Percentiles rank a stretch among this genome's conserved stretches.
Evolutionary conservation across 1,140 invertebrate species (phyloP).

Genomic region (Daktulosphaira vitifoliae): DNA sequence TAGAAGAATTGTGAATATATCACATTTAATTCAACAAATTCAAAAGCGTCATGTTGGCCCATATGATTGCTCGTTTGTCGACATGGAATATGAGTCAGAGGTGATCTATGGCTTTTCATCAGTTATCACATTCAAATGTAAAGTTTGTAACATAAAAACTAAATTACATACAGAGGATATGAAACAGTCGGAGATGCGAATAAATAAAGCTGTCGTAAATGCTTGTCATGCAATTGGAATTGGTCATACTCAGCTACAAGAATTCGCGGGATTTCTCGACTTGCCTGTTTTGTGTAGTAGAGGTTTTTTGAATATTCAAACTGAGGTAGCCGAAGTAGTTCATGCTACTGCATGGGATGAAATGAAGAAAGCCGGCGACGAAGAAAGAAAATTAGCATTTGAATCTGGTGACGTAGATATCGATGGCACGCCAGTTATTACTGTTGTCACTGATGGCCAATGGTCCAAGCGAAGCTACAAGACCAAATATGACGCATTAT

Average conservation of each 20-base stretch:
- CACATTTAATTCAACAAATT: no score
- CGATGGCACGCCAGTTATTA: background rate
- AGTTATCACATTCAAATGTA: background rate
- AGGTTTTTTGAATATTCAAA: background rate
- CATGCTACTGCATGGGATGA: background rate
- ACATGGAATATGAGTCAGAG: no score
- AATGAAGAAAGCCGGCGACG: background rate
- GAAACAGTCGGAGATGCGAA: background rate
- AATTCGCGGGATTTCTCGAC: background rate
- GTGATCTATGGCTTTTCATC: background rate
- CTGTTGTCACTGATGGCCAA: no score
- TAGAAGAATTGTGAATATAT: no score
- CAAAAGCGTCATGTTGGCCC: no score
- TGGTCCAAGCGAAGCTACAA: no score
- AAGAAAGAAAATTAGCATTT: background rate
- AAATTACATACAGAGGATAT: background rate
- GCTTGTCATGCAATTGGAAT: slow-evolving; percentile 1
- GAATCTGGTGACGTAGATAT: background rate
- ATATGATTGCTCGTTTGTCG: no score
- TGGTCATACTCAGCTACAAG: background rate
- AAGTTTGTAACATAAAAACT: background rate
- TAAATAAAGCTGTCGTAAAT: slow-evolving; percentile 3
- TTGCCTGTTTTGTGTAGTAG: background rate
- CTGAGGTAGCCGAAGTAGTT: background rate
- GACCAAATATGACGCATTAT: no score